phyloP scores from a whole-genome alignment of 2,888 invertebrate species.

The Drosophila cognata region DNA sequence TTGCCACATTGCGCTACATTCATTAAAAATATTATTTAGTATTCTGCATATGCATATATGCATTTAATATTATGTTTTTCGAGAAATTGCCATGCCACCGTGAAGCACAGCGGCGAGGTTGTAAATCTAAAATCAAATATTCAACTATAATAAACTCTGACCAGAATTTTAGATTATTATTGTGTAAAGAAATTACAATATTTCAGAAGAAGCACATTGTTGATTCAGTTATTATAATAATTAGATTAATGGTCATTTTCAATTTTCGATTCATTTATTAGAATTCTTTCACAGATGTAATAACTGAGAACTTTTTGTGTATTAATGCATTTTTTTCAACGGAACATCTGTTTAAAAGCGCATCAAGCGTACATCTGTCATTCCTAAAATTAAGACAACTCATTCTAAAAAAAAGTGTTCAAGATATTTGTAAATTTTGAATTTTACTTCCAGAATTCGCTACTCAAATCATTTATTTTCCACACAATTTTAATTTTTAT shows the following conservation, averaged over 20 bases:
- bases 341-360: neutral
- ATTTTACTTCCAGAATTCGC: neutral
- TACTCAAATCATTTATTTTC: too few species aligned
- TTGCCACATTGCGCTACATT: neutral
- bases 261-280: neutral
- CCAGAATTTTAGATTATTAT: conserved; percentile 1
- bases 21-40: conserved; percentile 17
- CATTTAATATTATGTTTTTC: conserved; percentile 14
- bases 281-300: too few species aligned
- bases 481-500: too few species aligned
- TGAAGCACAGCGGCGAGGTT: conserved; percentile 22
- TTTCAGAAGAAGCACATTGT: neutral
- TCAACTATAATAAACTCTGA: conserved; percentile 13
- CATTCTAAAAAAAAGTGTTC: neutral
- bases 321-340: neutral
- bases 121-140: conserved; percentile 33
- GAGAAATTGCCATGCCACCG: conserved; percentile 10
- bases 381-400: neutral
- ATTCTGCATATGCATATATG: conserved; percentile 5
- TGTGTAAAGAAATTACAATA: neutral
- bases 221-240: conserved; percentile 2
- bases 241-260: conserved; percentile 1
- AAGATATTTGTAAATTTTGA: neutral
- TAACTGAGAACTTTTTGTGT: neutral
- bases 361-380: neutral